These are phyloP conservation scores for Caenorhabditis elegans DNA, from an alignment of 1,140 invertebrate genomes.

Conservation along the genomic window DNA sequence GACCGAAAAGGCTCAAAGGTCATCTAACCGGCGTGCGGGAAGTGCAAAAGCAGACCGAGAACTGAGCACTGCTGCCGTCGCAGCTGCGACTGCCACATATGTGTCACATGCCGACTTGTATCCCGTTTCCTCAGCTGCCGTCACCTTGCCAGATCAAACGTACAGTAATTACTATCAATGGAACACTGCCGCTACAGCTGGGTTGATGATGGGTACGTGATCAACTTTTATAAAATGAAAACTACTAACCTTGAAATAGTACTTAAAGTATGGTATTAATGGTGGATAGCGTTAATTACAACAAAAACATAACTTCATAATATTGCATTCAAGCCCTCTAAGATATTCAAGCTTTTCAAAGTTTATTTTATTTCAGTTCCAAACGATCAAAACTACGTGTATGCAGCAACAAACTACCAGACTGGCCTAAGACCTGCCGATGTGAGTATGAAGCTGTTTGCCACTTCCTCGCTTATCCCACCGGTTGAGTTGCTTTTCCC, in stretches of 20 bases:
- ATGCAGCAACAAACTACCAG: background rate
- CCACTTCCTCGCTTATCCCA: background rate
- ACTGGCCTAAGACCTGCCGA: background rate
- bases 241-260: no score
- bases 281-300: no score
- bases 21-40: background rate
- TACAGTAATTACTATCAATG: background rate
- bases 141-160: background rate
- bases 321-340: no score
- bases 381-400: background rate
- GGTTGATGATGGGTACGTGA: background rate
- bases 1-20: background rate
- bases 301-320: no score
- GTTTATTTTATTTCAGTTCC: background rate
- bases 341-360: no score
- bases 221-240: background rate
- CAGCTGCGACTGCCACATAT: background rate
- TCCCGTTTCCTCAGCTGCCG: background rate
- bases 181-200: background rate
- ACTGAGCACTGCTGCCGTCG: background rate
- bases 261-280: no score
- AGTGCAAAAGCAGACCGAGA: constrained; percentile 13
- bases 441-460: background rate
- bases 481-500: background rate
- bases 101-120: background rate